These are phyloP conservation scores for Crypturellus tataupa DNA, from an alignment of 2,797 vertebrate species.

Conservation along the genomic window DNA sequence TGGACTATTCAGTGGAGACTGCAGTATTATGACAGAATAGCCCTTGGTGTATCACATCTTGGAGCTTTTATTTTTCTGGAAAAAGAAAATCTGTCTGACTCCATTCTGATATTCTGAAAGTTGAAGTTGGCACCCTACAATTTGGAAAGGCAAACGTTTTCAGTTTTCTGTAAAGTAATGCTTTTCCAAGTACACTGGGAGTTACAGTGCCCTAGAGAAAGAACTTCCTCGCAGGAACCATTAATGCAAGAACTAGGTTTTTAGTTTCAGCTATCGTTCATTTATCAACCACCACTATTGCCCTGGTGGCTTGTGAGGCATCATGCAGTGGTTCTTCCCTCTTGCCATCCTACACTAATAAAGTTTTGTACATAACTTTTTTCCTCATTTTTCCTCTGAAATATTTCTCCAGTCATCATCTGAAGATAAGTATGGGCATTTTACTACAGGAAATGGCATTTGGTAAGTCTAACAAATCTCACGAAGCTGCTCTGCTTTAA, in stretches of 20 bases:
- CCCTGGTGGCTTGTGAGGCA: neutral
- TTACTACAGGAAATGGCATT: neutral
- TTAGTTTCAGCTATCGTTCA: neutral
- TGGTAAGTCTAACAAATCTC: neutral
- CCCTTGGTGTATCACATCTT: neutral
- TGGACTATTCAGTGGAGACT: neutral
- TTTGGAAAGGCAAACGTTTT: neutral
- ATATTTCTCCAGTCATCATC: neutral
- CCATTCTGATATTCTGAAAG: neutral
- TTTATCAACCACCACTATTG: neutral
- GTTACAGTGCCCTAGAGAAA: neutral
- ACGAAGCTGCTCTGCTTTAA: neutral
- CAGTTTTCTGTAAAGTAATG: rapidly evolving
- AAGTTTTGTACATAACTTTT: neutral
- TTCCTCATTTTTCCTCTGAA: neutral
- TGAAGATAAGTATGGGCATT: neutral
- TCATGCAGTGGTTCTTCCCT: neutral
- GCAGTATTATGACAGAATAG: neutral
- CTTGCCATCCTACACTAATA: neutral
- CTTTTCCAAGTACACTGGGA: neutral
- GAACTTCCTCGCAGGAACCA: neutral
- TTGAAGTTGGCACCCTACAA: neutral
- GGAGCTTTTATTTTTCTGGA: neutral
- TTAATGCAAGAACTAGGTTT: neutral
- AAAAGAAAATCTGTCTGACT: neutral